Evolutionary conservation across 2,113 vertebrate species (phyloP), one percentile per base, ranked within the genome.

Genomic region (Neopipo cinnamomea): DNA sequence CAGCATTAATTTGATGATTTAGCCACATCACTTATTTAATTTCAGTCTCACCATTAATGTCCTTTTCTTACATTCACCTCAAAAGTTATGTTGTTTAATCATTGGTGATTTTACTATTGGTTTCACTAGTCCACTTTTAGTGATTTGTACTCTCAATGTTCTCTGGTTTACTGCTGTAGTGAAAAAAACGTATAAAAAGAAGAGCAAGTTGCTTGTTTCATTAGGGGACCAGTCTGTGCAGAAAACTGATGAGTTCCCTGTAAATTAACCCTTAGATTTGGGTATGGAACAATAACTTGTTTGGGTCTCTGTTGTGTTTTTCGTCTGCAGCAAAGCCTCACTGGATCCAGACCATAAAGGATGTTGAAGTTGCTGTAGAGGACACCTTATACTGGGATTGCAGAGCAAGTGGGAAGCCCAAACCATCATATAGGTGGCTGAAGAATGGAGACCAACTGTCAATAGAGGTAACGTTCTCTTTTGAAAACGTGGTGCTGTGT

Each of bases 391-490:
- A 96, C 53, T 99, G 99, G 99, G 99, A 99, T 62, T 99, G 99
- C 63, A 98, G 98, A 88, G 99, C 99, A 6, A 98, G 95, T 77
- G 99, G 99, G 28, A 99, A 99, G 56, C 99, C 99, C 12, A 99
- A 99, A 90, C 99, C 99, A 1, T 99, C 99, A 1, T 99, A 99
- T 89, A 98, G 98, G 91, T 99, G 99, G 99, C 76, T 99, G 96
- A 99, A 98, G 97, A 98, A 99, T 28, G 99, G 99, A 76, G 98
- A 98, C 22, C 97, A 97, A 20, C 73, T 99, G 39, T 44, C 84
- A 35, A 21, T 96, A 27, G 98, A 99, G 99, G 99, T 99, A 98
- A 91, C 41, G 0, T 52, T 19, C 23, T 31, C 4, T 9, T 68
- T 30, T 71, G 46, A 7, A 56, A 89, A 12, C 13, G 6, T 20